Base-by-base conservation (phyloP, 2,113 vertebrate species). In the Naja naja region DNA sequence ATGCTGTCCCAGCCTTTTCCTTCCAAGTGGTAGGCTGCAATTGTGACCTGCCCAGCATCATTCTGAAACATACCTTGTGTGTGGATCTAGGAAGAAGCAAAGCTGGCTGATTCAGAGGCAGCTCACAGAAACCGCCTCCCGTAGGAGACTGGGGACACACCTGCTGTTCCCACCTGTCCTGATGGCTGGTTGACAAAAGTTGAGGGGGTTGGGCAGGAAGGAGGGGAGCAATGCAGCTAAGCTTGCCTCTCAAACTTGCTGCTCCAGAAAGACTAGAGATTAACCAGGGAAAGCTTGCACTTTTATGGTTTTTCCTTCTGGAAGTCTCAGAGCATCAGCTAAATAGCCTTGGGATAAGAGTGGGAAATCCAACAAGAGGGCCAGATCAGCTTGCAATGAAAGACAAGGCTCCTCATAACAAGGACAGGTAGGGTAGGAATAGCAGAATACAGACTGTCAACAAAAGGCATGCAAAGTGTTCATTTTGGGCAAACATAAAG, bases 291-390 rank as follows among this genome's bases (percentile, higher is more conserved):
- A 90, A 54, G 12, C 53, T 23, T 39, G 2, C 1, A 54, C 23
- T 55, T 47, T 25, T 92, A 49, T 74, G 34, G 6, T 27, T 30
- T 87, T 87, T 0, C 7, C 25, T 89, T 20, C 0, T 0, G 22
- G 39, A 14, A 10, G 10, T 0, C 0, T 0, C 1, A 4, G 34
- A 18, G 34, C 47, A 22, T 18, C 0, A 0, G 20, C 93, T 3
- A 23, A 16, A 54, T 18, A 39, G 3, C 45, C 16, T 69, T 9
- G 25, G 5, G 27, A 58, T 92, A 18, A 4, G 85, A 85, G 90
- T 27, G 52, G 55, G n/a, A 0, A 47, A 34, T 20, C 20, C 16
- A 56, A 7, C 9, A 22, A 30, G 1, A 0, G 11, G 87, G 27
- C 93, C 0, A 6, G 1, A 89, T 39, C 11, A 16, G 91, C 93